Conservation (phyloP, 2,797 vertebrate species). For the Muraenolepis orangiensis region DNA sequence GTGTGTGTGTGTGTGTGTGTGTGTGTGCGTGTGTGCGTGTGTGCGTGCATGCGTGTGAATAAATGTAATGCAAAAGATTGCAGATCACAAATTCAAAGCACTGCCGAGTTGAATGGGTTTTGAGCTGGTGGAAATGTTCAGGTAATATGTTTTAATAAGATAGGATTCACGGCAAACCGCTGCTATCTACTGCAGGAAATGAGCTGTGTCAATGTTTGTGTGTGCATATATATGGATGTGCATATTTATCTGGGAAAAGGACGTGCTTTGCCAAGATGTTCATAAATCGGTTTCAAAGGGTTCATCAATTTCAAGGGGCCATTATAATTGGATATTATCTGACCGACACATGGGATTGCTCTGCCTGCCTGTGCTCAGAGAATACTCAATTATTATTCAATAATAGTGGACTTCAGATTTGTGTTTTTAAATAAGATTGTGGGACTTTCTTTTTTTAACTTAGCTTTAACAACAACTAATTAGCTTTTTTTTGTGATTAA, state of each 20-base stretch:
- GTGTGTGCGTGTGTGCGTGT: not conserved
- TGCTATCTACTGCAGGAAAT: slow-evolving; percentile 7
- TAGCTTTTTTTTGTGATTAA: not conserved
- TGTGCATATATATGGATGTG: not conserved
- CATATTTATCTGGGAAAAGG: slow-evolving; percentile 3
- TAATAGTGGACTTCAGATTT: too few relatives aligned
- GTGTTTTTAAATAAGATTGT: not conserved
- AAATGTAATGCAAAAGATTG: slow-evolving; percentile 57
- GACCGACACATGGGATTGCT: not conserved
- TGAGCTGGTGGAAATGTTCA: slow-evolving; percentile 51
- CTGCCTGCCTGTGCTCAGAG: not conserved
- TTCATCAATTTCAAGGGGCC: not conserved
- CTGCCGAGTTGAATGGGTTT: slow-evolving; percentile 47
- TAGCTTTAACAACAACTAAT: too few relatives aligned
- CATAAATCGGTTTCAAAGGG: not conserved
- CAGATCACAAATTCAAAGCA: slow-evolving; percentile 58
- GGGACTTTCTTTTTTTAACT: not conserved
- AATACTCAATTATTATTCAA: not conserved
- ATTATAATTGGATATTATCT: slow-evolving; percentile 1
- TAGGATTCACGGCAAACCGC: slow-evolving; percentile 22
- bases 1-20: not conserved
- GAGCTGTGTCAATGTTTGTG: slow-evolving; percentile 3
- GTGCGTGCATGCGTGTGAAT: slow-evolving; percentile 34
- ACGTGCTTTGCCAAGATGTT: not conserved
- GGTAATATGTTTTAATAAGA: slow-evolving; percentile 57